Percentiles rank a stretch among this genome's conserved stretches.
phyloP scores from a whole-genome alignment of 2,888 invertebrate species.

The Chloroclystis v-ata region DNA sequence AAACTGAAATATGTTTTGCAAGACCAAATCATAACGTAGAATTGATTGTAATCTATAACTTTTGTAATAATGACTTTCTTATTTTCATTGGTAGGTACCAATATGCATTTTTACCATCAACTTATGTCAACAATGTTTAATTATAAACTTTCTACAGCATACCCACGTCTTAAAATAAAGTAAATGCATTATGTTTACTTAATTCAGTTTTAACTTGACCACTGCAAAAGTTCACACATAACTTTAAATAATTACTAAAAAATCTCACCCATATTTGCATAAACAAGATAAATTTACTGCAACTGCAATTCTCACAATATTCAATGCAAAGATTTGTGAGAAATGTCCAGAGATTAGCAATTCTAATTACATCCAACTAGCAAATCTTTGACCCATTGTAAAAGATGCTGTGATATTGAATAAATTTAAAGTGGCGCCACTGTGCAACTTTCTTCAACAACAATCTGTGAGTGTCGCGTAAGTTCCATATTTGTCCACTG shows the following conservation, averaged over 20 bases:
- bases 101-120: too few species aligned
- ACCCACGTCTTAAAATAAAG: too few species aligned
- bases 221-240: slow-evolving; percentile 12
- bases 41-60: too few species aligned
- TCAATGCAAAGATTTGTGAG: slow-evolving; percentile 34
- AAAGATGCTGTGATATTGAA: not conserved
- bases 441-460: not conserved
- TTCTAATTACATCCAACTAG: slow-evolving; percentile 44
- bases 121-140: too few species aligned
- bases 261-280: slow-evolving; percentile 2
- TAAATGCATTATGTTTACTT: too few species aligned
- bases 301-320: slow-evolving; percentile 19
- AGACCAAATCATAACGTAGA: too few species aligned
- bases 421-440: not conserved
- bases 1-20: too few species aligned
- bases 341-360: slow-evolving; percentile 35
- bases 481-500: not conserved
- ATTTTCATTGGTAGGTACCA: too few species aligned
- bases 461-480: not conserved
- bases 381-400: slow-evolving; percentile 44
- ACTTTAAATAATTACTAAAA: slow-evolving; percentile 2
- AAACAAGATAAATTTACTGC: slow-evolving; percentile 12
- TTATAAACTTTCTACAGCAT: too few species aligned
- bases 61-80: too few species aligned
- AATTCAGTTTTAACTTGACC: too few species aligned